phyloP scores from a whole-genome alignment of 2,888 invertebrate species.

The Acutogordius australiensis region DNA sequence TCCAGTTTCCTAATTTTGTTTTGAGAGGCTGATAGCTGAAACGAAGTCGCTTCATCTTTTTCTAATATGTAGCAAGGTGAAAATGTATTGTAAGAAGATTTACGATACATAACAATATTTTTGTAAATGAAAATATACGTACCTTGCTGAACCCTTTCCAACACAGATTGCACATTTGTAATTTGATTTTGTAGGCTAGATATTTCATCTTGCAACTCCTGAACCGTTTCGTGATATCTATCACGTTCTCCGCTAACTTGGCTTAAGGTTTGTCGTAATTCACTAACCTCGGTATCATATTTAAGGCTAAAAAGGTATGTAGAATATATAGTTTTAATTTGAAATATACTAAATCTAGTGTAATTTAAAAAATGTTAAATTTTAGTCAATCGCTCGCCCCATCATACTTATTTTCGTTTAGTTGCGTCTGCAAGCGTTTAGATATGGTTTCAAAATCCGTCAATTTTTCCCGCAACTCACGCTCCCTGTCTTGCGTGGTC shows the following conservation, averaged over 20 bases:
- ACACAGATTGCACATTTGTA: not conserved
- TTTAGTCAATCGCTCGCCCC: no score
- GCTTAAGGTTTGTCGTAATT: not conserved
- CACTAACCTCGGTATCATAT: not conserved
- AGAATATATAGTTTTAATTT: not conserved
- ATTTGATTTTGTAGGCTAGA: not conserved
- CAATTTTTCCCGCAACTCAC: not conserved
- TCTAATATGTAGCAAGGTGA: no score
- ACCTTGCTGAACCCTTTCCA: slow-evolving; percentile 1
- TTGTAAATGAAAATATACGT: not conserved
- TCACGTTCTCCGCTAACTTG: not conserved
- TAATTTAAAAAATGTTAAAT: no score
- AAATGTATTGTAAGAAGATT: no score
- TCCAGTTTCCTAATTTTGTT: not conserved
- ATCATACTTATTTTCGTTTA: not conserved
- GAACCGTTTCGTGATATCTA: not conserved
- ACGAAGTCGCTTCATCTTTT: slow-evolving; percentile 1
- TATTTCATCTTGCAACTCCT: not conserved
- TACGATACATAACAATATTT: no score
- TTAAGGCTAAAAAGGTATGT: not conserved
- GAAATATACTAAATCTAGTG: not conserved
- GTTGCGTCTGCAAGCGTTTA: not conserved
- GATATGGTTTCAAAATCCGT: not conserved
- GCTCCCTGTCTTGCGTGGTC: not conserved
- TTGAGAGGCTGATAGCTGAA: not conserved